phyloP scores from a whole-genome alignment of 2,113 vertebrate genomes.

The Halcyon malimbica region DNA sequence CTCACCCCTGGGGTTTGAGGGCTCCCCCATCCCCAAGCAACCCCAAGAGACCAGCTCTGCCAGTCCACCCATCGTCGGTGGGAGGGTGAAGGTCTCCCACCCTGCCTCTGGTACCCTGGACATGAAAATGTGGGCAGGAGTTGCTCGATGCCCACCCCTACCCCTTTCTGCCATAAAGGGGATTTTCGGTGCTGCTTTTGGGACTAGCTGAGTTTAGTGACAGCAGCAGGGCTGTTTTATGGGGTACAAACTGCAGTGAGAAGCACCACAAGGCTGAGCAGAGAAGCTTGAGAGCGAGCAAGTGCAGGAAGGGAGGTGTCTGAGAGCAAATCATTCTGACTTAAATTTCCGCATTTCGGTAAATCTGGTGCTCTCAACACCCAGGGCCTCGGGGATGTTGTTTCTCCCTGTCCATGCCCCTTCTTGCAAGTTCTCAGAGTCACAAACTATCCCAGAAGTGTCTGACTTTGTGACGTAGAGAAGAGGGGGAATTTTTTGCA shows the following conservation, averaged over 20 bases:
- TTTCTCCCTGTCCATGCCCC: background rate
- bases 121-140: fast-evolving
- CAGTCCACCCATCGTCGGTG: background rate
- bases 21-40: background rate
- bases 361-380: background rate
- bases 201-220: background rate
- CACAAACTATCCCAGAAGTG: background rate
- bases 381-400: background rate
- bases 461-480: background rate
- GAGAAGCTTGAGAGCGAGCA: fast-evolving
- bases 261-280: background rate
- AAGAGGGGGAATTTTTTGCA: background rate
- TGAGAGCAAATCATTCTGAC: background rate
- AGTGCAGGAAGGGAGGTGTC: conserved; percentile 21
- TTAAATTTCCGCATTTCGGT: background rate
- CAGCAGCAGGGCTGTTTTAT: background rate
- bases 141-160: fast-evolving
- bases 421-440: background rate
- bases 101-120: background rate
- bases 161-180: background rate
- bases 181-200: background rate
- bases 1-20: background rate
- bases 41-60: background rate
- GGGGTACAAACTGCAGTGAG: background rate
- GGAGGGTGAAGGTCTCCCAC: background rate